Percentiles rank a stretch among this genome's conserved stretches.
phyloP scores from a whole-genome alignment of 2,888 invertebrate genomes.

The Latheticus oryzae region DNA sequence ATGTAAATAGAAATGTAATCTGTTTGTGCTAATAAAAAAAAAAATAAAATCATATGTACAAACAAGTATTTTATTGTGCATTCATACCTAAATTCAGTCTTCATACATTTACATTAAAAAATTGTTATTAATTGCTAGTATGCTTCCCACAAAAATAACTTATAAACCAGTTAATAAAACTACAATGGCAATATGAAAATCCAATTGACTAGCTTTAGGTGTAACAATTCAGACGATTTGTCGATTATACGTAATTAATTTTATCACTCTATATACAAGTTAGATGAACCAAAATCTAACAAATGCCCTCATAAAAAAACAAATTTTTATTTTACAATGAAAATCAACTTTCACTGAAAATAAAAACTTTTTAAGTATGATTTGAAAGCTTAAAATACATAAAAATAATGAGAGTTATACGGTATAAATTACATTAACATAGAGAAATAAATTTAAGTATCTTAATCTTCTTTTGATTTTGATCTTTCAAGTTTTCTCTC shows the following conservation, averaged over 20 bases:
- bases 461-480: slow-evolving; percentile 31
- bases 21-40: slow-evolving; percentile 32
- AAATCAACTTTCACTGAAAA: too few species aligned
- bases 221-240: slow-evolving; percentile 21
- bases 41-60: slow-evolving; percentile 14
- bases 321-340: too few species aligned
- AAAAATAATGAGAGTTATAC: background rate
- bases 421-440: slow-evolving; percentile 10
- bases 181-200: slow-evolving; percentile 26
- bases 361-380: background rate
- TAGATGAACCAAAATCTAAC: background rate
- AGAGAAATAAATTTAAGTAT: slow-evolving; percentile 1
- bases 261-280: too few species aligned
- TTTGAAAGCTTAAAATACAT: background rate
- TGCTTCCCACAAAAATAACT: slow-evolving; percentile 14
- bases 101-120: slow-evolving; percentile 19
- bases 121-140: slow-evolving; percentile 11
- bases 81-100: slow-evolving; percentile 23
- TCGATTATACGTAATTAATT: too few species aligned
- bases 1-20: slow-evolving; percentile 34
- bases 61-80: slow-evolving; percentile 33
- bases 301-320: slow-evolving; percentile 1
- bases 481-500: slow-evolving; percentile 59
- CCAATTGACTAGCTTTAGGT: slow-evolving; percentile 29
- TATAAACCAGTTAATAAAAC: background rate